phyloP scores from a whole-genome alignment of 2,797 vertebrate genomes.

The Poeciliopsis paucimaculata region DNA sequence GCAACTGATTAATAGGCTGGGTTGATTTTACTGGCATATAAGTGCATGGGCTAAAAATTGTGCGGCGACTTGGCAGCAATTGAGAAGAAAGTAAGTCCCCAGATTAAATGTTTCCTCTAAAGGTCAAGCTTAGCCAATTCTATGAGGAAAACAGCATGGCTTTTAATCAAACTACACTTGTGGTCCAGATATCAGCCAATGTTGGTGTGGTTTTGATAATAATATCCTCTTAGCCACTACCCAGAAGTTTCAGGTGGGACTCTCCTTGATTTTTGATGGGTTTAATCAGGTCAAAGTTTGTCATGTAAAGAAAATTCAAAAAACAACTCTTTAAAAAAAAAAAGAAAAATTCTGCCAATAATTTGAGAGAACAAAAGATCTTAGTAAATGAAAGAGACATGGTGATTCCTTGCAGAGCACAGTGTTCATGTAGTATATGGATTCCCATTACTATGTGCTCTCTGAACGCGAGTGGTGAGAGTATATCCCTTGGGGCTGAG shows the following conservation, averaged over 20 bases:
- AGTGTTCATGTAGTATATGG: slow-evolving; percentile 38
- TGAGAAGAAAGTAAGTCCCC: slow-evolving; percentile 22
- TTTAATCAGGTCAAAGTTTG: slow-evolving; percentile 12
- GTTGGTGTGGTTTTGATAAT: slow-evolving; percentile 33
- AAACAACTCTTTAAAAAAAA: slow-evolving; percentile 14
- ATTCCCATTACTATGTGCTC: slow-evolving; percentile 62
- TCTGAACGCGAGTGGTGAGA: slow-evolving; percentile 39
- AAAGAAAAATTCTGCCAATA: background rate
- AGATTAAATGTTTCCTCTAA: slow-evolving; percentile 55
- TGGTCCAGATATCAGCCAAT: slow-evolving; percentile 28
- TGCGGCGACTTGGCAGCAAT: slow-evolving; percentile 41
- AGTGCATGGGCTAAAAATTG: slow-evolving; percentile 29
- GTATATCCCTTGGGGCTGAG: slow-evolving; percentile 61
- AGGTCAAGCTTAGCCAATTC: slow-evolving; percentile 47
- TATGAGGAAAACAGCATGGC: slow-evolving; percentile 38
- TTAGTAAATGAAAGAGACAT: slow-evolving; percentile 30
- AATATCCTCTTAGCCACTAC: slow-evolving; percentile 22
- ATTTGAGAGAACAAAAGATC: slow-evolving; percentile 20
- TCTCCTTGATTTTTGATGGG: slow-evolving; percentile 2
- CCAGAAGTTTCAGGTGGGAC: slow-evolving; percentile 21
- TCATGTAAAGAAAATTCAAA: slow-evolving; percentile 16
- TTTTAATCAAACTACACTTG: slow-evolving; percentile 55
- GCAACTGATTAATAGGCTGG: slow-evolving; percentile 34
- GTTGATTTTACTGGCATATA: slow-evolving; percentile 34
- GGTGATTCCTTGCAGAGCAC: slow-evolving; percentile 15